A percentile compares a stretch with the other conserved stretches of the same genome.
Evolutionary conservation across 1,140 invertebrate genomes (phyloP).

Genomic region (Drosophila malerkotliana): DNA sequence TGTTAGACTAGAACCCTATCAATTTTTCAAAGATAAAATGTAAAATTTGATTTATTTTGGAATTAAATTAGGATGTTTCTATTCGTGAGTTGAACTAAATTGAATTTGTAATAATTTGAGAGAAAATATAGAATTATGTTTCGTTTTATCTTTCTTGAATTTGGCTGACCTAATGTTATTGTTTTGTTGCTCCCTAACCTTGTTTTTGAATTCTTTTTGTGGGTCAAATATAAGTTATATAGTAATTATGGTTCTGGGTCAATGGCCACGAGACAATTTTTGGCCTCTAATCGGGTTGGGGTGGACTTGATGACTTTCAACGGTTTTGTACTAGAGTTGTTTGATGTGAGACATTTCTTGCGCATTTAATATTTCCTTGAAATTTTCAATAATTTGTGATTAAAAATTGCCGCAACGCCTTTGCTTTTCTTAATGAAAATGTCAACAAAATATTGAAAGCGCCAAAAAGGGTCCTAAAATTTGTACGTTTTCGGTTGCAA

Average conservation of each 20-base stretch:
- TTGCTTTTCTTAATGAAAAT: conserved; percentile 69
- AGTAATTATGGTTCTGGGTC: conserved; percentile 10
- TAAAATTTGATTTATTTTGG: too few species aligned
- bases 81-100: not conserved
- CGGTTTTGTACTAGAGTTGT: conserved; percentile 29
- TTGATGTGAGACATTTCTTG: conserved; percentile 60
- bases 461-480: conserved; percentile 49
- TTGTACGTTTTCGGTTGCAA: conserved; percentile 17
- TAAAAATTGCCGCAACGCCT: conserved; percentile 65
- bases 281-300: conserved; percentile 11
- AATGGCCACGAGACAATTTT: conserved; percentile 45
- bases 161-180: conserved; percentile 3
- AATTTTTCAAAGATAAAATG: too few species aligned
- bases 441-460: conserved; percentile 75
- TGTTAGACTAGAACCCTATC: too few species aligned
- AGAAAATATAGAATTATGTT: not conserved
- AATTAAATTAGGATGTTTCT: too few species aligned
- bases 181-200: not conserved
- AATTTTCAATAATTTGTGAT: conserved; percentile 61
- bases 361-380: conserved; percentile 73
- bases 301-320: conserved; percentile 24
- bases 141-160: not conserved
- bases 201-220: conserved; percentile 4
- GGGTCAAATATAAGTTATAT: conserved; percentile 4
- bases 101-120: not conserved